Percentiles rank a stretch among this genome's conserved stretches.
These are phyloP conservation scores for Argya squamiceps DNA, from an alignment of 2,797 vertebrate genomes.

Conservation along the genomic window DNA sequence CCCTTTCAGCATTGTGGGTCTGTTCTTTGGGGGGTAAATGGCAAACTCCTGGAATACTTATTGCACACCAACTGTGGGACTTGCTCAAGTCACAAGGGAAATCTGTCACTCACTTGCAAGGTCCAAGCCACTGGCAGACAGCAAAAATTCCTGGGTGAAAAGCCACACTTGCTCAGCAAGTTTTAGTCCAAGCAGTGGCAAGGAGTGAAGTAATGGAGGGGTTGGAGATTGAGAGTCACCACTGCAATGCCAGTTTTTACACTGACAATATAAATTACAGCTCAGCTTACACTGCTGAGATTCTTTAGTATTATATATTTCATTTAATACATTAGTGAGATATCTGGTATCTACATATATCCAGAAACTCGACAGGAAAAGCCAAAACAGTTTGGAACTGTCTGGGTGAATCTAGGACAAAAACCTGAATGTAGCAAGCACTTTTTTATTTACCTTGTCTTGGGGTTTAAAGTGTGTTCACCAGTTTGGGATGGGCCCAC, in stretches of 20 bases:
- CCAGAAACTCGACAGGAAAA: neutral
- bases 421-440: neutral
- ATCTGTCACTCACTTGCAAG: neutral
- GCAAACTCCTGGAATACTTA: neutral
- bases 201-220: neutral
- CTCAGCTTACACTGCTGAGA: neutral
- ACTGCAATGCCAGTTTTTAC: neutral
- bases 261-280: neutral
- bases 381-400: neutral
- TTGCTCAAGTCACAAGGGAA: neutral
- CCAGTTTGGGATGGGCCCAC: neutral
- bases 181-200: neutral
- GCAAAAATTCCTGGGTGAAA: neutral
- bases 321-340: neutral
- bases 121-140: neutral
- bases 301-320: neutral
- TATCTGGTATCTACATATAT: neutral
- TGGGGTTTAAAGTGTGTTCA: neutral
- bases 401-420: neutral
- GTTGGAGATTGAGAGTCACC: neutral
- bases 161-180: neutral
- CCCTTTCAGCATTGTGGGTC: neutral
- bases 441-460: neutral
- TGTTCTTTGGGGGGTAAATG: neutral
- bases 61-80: neutral